Base-by-base conservation (phyloP, 2,888 invertebrate genomes). In the Lapara coniferarum region DNA sequence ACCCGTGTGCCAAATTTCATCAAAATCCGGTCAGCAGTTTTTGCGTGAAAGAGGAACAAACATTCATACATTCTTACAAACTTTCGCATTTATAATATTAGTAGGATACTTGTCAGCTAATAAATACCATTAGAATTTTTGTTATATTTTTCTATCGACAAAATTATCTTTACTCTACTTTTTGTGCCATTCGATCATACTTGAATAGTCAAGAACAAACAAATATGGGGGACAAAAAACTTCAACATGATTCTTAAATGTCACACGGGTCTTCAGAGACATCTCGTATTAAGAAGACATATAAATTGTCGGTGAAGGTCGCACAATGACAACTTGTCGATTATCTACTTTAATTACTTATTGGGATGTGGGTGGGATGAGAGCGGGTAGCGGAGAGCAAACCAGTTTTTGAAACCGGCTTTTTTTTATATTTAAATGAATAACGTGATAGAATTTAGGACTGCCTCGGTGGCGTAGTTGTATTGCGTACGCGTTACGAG, bases 261-360 rank as follows among this genome's bases (percentile, higher is more conserved):
- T 63, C 63, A 49, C 49, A 19, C 46, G 49, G 16, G 63, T 63
- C 49, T 63, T 63, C 63, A 63, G 49, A 63, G 19, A 49, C 63
- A 63, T 63, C 63, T 46, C 63, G 19, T 55, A 63, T 63, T 49
- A 49, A 49, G 63, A 19, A 63, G 63, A 25, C n/a, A n/a, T 63
- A 49, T 63, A 63, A 63, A 63, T 49, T 63, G n/a, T 63, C 44
- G 49, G 49, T 63, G 63, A 63, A 63, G 63, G 63, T 49, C 63
- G 63, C 49, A 13, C 19, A 46, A 19, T 63, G 63, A 63, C 59
- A 59, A 59, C 63, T 19, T 63, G 46, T 63, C 59, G 44, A 16
- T 58, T 49, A 63, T 13, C 13, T 63, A 63, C 63, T 63, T 63
- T 49, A 63, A 63, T 63, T 49, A 63, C 19, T 63, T 16, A 63